Conservation (phyloP, 2,113 vertebrate species). For the Epinephelus cyanopodus region DNA sequence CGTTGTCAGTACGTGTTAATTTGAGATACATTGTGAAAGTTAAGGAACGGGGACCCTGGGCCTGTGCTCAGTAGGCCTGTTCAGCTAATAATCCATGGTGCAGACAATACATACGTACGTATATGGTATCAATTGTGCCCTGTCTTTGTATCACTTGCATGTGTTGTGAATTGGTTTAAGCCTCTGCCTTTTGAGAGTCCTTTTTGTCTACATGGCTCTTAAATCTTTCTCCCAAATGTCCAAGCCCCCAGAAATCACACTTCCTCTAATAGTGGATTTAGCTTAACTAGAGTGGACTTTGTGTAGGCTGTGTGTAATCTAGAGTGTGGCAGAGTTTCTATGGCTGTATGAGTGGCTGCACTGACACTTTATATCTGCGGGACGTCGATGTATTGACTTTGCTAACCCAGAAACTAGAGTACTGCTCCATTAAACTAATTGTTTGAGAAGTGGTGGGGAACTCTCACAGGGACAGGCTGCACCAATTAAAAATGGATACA, state of each 20-base stretch:
- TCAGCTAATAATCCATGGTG: no score
- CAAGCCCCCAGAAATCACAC: background rate
- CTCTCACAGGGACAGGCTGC: conserved; percentile 58
- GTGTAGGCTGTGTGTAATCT: conserved; percentile 1
- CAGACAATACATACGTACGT: no score
- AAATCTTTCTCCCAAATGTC: background rate
- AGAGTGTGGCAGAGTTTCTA: conserved; percentile 44
- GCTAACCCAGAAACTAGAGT: conserved; percentile 71
- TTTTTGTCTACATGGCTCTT: background rate
- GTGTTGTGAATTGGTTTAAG: background rate
- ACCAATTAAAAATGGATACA: conserved; percentile 70
- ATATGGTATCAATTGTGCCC: background rate
- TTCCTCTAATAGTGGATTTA: conserved; percentile 15
- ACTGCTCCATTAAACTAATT: conserved; percentile 81
- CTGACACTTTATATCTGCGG: conserved; percentile 61
- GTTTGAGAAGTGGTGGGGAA: conserved; percentile 72
- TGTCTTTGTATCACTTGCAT: background rate
- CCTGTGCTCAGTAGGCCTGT: no score
- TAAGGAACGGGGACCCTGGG: no score
- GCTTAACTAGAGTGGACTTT: conserved; percentile 34
- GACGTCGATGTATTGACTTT: conserved; percentile 76
- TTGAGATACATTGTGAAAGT: no score
- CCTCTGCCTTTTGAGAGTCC: background rate
- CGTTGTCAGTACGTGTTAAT: no score
- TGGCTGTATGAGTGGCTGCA: conserved; percentile 40